Evolutionary conservation across 2,888 invertebrate species (phyloP).

Genomic region (Melikaiella ostensackeni): DNA sequence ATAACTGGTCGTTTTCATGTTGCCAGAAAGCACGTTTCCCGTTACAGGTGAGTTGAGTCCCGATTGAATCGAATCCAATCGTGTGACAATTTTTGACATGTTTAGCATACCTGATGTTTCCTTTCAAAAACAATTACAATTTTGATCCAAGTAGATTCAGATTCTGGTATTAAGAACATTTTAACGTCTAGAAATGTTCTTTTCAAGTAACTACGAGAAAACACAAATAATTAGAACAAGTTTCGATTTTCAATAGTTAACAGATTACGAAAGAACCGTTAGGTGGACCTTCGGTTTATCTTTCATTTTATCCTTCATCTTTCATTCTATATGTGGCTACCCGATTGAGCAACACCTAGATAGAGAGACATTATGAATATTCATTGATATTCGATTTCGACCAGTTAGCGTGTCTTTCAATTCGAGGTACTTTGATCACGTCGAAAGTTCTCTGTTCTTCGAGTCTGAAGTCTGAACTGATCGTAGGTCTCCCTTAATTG

Average conservation of each 20-base stretch:
- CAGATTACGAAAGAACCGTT: constrained; percentile 24
- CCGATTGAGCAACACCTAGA: constrained; percentile 18
- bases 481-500: constrained; percentile 33
- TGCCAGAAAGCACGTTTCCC: constrained; percentile 77
- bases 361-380: constrained; percentile 31
- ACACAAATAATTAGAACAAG: too few relatives aligned
- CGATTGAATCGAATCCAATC: not conserved
- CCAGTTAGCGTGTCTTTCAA: constrained; percentile 8
- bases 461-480: not conserved
- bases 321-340: constrained; percentile 18
- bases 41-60: constrained; percentile 70
- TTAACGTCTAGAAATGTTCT: too few relatives aligned
- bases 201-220: too few relatives aligned
- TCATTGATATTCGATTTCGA: constrained; percentile 27
- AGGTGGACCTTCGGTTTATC: constrained; percentile 23
- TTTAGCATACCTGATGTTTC: too few relatives aligned
- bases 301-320: constrained; percentile 27
- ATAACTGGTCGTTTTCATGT: constrained; percentile 69
- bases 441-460: constrained; percentile 4
- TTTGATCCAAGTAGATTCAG: not conserved
- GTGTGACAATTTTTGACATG: not conserved
- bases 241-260: not conserved
- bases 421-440: constrained; percentile 6
- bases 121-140: too few relatives aligned
- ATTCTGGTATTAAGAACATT: not conserved